Base-by-base conservation (phyloP, 1,140 invertebrate genomes). In the Meloidogyne exigua region DNA sequence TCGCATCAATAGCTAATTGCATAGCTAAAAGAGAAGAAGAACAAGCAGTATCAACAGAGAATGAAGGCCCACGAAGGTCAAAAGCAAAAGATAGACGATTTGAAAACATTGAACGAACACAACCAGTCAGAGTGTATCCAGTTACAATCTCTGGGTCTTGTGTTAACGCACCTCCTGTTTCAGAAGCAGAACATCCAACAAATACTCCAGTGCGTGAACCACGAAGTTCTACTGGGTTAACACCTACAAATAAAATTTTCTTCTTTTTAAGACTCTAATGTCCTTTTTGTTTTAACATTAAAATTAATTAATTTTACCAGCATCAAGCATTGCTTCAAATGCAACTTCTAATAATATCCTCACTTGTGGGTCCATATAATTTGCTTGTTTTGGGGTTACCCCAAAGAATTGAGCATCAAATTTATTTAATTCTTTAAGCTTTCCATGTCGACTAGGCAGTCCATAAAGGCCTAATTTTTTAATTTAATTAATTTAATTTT, bases 41-140 rank as follows among this genome's bases (percentile, higher is more conserved):
- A 88, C 95, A 98, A 0, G 95, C 95, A 12, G 95, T 96, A 88
- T 98, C 95, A 9, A 97, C 89, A 5, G 93, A 92, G 88, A 92
- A 96, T 88, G 94, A 96, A 2, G 95, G 95, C 15, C 95, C 92
- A 91, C 80, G 65, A 87, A 87, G 73, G 68, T 98, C 94, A 89
- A 96, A 98, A 12, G 94, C 92, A 89, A 92, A 98, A 0, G 95
- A 97, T 44, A 98, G 91, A 84, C 96, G 91, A 88, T 98, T 98
- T 57, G 95, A 91, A 88, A 98, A 96, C 95, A 98, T 98, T 32
- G 94, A 93, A 62, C 93, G 90, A 70, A 92, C 92, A 88, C 94
- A 95, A 26, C 95, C 95, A 3, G 93, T 95, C 79, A 98, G 89
- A 42, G 92, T 93, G 89, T 98, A 98, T 72, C 95, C 95, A 85